Conservation (phyloP, 2,797 vertebrate genomes). For the Microcaecilia unicolor region DNA sequence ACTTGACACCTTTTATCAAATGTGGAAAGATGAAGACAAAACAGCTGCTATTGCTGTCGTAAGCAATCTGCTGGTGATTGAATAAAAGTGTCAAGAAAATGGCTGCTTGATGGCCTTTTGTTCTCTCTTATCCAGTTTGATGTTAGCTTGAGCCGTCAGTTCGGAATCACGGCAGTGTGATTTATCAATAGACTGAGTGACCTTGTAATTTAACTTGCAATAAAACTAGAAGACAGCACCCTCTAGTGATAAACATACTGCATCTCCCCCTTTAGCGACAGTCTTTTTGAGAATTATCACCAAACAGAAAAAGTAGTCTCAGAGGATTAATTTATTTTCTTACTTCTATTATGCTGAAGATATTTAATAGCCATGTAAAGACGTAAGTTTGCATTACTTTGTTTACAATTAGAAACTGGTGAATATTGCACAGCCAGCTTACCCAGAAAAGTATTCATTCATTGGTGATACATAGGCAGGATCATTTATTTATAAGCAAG, state of each 20-base stretch:
- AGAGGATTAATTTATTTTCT: too few relatives aligned
- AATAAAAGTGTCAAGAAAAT: slow-evolving; percentile 99
- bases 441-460: too few relatives aligned
- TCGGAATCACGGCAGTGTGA: slow-evolving; percentile 98
- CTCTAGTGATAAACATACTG: slow-evolving; percentile 44
- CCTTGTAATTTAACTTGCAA: slow-evolving; percentile 72
- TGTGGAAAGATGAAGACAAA: slow-evolving; percentile 99
- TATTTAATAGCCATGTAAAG: too few relatives aligned
- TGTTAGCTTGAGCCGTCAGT: slow-evolving; percentile 99
- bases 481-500: too few relatives aligned
- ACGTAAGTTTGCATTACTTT: too few relatives aligned
- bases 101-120: slow-evolving; percentile 99
- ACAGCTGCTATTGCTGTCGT: slow-evolving; percentile 99
- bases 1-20: slow-evolving; percentile 99
- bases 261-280: too few relatives aligned
- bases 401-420: too few relatives aligned
- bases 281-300: too few relatives aligned
- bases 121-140: slow-evolving; percentile 98
- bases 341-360: too few relatives aligned
- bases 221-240: slow-evolving; percentile 61
- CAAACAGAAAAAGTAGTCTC: too few relatives aligned
- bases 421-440: too few relatives aligned
- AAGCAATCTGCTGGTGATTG: slow-evolving; percentile 99
- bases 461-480: too few relatives aligned
- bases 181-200: slow-evolving; percentile 99